Evolutionary conservation across 2,888 invertebrate species (phyloP).

Genomic region (Trichacis sp.): DNA sequence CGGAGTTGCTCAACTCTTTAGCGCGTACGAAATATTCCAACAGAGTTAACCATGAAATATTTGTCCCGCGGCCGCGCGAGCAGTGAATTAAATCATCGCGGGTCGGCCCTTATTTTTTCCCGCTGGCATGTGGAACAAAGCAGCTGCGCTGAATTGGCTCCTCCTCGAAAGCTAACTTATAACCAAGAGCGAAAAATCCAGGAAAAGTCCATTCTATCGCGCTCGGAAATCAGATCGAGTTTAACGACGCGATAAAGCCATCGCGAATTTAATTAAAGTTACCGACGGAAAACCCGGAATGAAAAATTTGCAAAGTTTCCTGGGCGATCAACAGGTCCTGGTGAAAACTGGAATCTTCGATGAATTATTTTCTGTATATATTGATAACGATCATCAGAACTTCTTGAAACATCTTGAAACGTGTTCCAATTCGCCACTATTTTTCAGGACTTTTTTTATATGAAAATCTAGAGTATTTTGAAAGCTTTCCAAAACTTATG

Average conservation of each 20-base stretch:
- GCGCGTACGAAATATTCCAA: constrained; percentile 46
- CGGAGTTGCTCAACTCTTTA: constrained; percentile 48
- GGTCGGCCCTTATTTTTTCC: constrained; percentile 44
- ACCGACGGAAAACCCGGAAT: constrained; percentile 34
- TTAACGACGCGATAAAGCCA: constrained; percentile 33
- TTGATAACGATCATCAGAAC: too few species aligned
- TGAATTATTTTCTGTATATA: too few species aligned
- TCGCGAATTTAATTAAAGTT: constrained; percentile 43
- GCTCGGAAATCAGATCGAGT: constrained; percentile 41
- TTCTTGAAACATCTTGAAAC: too few species aligned
- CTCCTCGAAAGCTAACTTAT: constrained; percentile 54
- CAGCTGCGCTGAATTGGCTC: constrained; percentile 55
- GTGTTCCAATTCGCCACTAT: too few species aligned
- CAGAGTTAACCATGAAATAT: constrained; percentile 44
- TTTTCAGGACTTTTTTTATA: too few species aligned
- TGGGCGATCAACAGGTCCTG: constrained; percentile 35
- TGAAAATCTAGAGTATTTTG: too few species aligned
- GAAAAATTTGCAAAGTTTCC: constrained; percentile 10
- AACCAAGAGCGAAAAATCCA: constrained; percentile 31
- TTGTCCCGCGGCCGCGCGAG: constrained; percentile 45
- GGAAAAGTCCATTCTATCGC: constrained; percentile 36
- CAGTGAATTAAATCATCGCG: constrained; percentile 57
- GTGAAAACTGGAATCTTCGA: too few species aligned
- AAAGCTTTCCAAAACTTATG: too few species aligned
- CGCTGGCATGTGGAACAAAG: constrained; percentile 51